Evolutionary conservation across 2,888 invertebrate species (phyloP).

Genomic region (Zygaena filipendulae): DNA sequence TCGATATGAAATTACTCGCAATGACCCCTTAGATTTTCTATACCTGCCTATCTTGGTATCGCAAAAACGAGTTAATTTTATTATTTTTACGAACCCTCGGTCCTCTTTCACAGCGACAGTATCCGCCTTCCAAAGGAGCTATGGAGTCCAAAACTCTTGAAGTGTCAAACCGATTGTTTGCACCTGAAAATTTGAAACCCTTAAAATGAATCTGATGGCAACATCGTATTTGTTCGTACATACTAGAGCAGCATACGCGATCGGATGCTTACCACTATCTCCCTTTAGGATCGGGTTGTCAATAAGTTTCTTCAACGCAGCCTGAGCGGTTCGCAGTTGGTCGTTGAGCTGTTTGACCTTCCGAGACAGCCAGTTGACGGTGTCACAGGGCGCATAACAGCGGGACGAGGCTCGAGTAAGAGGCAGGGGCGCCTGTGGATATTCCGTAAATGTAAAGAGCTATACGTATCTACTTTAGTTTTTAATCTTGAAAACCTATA

Average conservation of each 20-base stretch:
- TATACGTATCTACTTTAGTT: too few species aligned
- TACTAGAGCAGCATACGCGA: slow-evolving; percentile 2
- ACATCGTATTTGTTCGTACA: too few species aligned
- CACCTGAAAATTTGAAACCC: too few species aligned
- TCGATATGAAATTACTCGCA: too few species aligned
- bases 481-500: too few species aligned
- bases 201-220: too few species aligned
- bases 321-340: slow-evolving; percentile 58
- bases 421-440: slow-evolving; percentile 51
- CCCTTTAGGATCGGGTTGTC: slow-evolving; percentile 33
- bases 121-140: slow-evolving; percentile 67
- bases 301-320: slow-evolving; percentile 48
- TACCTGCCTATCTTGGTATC: too few species aligned
- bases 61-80: too few species aligned
- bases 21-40: too few species aligned
- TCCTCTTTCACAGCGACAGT: slow-evolving; percentile 74
- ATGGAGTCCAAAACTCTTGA: slow-evolving; percentile 70
- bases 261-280: slow-evolving; percentile 23
- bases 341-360: slow-evolving; percentile 65
- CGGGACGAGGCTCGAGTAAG: slow-evolving; percentile 54
- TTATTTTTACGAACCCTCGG: slow-evolving; percentile 61
- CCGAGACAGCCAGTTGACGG: slow-evolving; percentile 67
- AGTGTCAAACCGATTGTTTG: too few species aligned
- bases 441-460: too few species aligned
- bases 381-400: slow-evolving; percentile 73